These are phyloP conservation scores for Isotomurus palustris DNA, from an alignment of 2,888 invertebrate species.

Conservation along the genomic window DNA sequence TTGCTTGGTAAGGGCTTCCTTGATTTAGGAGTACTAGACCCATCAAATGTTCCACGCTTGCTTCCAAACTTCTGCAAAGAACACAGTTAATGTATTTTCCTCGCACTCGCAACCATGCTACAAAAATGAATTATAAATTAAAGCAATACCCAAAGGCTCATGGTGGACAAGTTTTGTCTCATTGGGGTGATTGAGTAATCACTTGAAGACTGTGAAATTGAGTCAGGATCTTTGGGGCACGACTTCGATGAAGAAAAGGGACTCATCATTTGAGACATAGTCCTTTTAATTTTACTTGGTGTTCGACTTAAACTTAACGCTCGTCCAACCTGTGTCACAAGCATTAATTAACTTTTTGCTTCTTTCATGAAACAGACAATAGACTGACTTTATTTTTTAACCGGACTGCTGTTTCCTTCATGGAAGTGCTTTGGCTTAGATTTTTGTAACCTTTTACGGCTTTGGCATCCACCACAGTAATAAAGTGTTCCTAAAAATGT, in stretches of 20 bases:
- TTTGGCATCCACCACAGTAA: conserved; percentile 38
- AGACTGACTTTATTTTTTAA: conserved; percentile 43
- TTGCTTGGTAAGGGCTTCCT: conserved; percentile 20
- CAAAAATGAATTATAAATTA: conserved; percentile 1
- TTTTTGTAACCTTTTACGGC: conserved; percentile 30
- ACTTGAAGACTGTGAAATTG: conserved; percentile 33
- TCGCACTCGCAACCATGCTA: not conserved
- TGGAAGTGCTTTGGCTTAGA: conserved; percentile 5
- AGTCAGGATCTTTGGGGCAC: conserved; percentile 28
- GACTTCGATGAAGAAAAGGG: conserved; percentile 57
- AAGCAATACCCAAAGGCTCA: conserved; percentile 38
- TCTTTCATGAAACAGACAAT: not conserved
- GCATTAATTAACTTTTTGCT: too few relatives aligned
- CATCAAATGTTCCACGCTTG: conserved; percentile 17
- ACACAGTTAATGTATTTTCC: conserved; percentile 3
- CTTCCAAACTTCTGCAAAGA: conserved; percentile 23
- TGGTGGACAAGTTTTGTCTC: conserved; percentile 32
- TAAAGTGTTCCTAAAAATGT: conserved; percentile 40
- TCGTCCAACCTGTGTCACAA: conserved; percentile 87
- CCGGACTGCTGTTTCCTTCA: conserved; percentile 17
- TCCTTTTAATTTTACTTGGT: conserved; percentile 85
- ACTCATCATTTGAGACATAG: conserved; percentile 90
- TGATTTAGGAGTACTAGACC: conserved; percentile 22
- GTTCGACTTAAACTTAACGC: conserved; percentile 95
- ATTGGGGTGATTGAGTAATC: conserved; percentile 36